Evolutionary conservation across 2,888 invertebrate species (phyloP).

Genomic region (Chrysopilus asiliformis): DNA sequence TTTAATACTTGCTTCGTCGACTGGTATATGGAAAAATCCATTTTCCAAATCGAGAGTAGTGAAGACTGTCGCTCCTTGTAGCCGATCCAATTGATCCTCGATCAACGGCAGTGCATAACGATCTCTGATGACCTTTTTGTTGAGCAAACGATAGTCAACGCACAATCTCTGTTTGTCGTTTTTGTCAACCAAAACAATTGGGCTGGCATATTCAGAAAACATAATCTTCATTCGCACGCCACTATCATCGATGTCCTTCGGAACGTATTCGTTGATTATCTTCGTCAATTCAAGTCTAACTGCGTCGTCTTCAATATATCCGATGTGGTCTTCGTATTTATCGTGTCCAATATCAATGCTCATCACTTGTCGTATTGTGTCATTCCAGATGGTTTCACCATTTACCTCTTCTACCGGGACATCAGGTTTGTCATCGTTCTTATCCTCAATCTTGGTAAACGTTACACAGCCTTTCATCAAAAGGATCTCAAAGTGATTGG

Average conservation of each 20-base stretch:
- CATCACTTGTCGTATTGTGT: too few species aligned
- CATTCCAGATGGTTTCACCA: too few species aligned
- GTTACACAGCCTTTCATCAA: too few species aligned
- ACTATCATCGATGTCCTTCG: background rate
- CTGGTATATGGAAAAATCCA: constrained; percentile 25
- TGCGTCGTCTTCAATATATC: background rate
- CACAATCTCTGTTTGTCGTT: too few species aligned
- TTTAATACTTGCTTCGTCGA: constrained; percentile 20
- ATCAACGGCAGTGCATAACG: constrained; percentile 24
- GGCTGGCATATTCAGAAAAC: constrained; percentile 20
- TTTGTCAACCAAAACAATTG: constrained; percentile 16
- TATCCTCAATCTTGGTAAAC: too few species aligned
- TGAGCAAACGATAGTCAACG: constrained; percentile 28
- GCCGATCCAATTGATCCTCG: too few species aligned
- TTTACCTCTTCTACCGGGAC: too few species aligned
- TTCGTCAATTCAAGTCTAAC: background rate
- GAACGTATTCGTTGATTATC: background rate
- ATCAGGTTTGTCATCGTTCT: too few species aligned
- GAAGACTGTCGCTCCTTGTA: constrained; percentile 15
- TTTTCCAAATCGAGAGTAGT: constrained; percentile 18
- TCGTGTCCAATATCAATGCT: background rate
- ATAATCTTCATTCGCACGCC: constrained; percentile 8
- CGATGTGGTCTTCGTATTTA: background rate
- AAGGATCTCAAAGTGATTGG: too few species aligned
- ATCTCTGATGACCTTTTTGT: constrained; percentile 22